These are phyloP conservation scores for Heliconius aoede DNA, from an alignment of 2,888 invertebrate species.

Conservation along the genomic window DNA sequence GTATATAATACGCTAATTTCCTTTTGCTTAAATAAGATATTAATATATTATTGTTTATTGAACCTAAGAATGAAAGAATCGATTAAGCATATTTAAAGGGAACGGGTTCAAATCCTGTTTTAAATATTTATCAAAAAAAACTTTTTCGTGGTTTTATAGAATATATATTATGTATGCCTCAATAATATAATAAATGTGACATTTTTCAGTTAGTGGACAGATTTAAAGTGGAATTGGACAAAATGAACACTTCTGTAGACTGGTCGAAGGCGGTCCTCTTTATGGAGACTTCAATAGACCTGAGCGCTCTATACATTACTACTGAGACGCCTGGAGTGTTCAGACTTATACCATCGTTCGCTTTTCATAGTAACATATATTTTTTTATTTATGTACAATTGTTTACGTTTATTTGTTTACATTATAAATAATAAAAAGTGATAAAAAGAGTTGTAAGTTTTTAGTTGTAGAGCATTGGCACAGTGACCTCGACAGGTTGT, in stretches of 20 bases:
- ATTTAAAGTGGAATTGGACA: constrained; percentile 56
- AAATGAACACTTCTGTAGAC: constrained; percentile 55
- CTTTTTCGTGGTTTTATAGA: not conserved
- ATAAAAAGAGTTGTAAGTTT: too few relatives aligned
- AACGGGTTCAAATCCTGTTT: too few relatives aligned
- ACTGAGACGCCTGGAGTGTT: constrained; percentile 58
- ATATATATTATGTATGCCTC: not conserved
- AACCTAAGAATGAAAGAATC: too few relatives aligned
- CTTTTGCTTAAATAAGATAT: too few relatives aligned
- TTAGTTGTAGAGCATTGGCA: not conserved
- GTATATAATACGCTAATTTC: too few relatives aligned
- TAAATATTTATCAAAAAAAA: too few relatives aligned
- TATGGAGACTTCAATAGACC: constrained; percentile 64
- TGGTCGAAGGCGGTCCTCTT: constrained; percentile 64
- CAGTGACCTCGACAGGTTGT: not conserved
- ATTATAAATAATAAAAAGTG: too few relatives aligned
- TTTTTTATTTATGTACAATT: too few relatives aligned
- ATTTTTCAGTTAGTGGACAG: constrained; percentile 60
- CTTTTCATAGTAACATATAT: constrained; percentile 61
- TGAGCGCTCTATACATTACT: constrained; percentile 61
- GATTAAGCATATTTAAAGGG: too few relatives aligned
- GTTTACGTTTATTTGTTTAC: too few relatives aligned
- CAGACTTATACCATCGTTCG: constrained; percentile 56
- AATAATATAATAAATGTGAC: not conserved
- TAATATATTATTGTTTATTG: too few relatives aligned